phyloP scores from a whole-genome alignment of 2,888 invertebrate species.

The Drosophila falleni region DNA sequence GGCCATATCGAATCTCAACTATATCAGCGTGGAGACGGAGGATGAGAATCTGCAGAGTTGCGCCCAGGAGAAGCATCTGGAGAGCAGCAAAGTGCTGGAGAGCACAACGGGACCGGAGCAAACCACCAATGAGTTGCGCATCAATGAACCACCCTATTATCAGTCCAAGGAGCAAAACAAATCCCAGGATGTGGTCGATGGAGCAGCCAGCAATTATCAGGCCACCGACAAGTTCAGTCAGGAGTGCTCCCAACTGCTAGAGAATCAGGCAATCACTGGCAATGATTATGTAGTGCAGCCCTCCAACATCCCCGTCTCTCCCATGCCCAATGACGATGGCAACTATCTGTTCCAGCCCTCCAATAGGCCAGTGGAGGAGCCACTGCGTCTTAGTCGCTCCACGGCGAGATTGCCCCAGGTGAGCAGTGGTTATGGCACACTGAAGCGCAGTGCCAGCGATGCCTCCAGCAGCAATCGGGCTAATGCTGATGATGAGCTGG shows the following conservation, averaged over 20 bases:
- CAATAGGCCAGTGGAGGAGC: slow-evolving; percentile 83
- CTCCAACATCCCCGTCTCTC: slow-evolving; percentile 88
- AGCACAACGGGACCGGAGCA: slow-evolving; percentile 75
- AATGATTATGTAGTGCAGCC: slow-evolving; percentile 88
- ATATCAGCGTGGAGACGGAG: slow-evolving; percentile 84
- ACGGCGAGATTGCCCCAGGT: slow-evolving; percentile 61
- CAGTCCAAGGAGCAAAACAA: slow-evolving; percentile 84
- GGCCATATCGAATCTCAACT: slow-evolving; percentile 85
- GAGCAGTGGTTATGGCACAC: slow-evolving; percentile 75
- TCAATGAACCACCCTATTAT: slow-evolving; percentile 85
- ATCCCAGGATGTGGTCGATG: slow-evolving; percentile 74
- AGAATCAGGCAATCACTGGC: slow-evolving; percentile 78
- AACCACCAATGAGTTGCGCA: slow-evolving; percentile 84
- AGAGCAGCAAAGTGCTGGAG: slow-evolving; percentile 78
- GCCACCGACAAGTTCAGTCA: slow-evolving; percentile 84
- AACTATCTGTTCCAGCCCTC: slow-evolving; percentile 85
- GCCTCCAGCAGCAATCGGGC: slow-evolving; percentile 81
- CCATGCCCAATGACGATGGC: slow-evolving; percentile 84
- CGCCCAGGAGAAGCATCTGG: slow-evolving; percentile 82
- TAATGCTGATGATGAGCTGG: slow-evolving; percentile 90
- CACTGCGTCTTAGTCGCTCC: slow-evolving; percentile 66
- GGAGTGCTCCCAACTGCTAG: slow-evolving; percentile 84
- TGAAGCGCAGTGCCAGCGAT: slow-evolving; percentile 84
- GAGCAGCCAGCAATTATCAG: slow-evolving; percentile 62
- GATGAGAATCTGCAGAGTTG: slow-evolving; percentile 83